phyloP scores from a whole-genome alignment of 2,113 vertebrate species.

The Aix galericulata region DNA sequence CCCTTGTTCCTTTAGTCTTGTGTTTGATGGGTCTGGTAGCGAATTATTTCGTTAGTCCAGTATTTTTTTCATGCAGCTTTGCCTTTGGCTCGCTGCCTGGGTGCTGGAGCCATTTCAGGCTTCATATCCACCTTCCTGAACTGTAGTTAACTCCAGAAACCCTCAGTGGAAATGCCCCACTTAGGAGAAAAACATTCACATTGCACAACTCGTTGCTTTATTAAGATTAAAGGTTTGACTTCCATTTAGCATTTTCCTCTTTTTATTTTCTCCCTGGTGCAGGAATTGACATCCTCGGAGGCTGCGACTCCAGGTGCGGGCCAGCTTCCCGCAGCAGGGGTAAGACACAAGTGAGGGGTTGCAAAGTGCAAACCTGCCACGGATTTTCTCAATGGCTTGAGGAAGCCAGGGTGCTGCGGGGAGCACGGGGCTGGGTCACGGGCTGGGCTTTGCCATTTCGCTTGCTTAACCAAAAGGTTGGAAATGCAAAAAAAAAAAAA shows the following conservation, averaged over 20 bases:
- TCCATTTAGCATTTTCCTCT: background rate
- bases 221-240: background rate
- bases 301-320: too few relatives aligned
- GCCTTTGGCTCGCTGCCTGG: fast-evolving
- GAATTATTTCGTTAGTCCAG: background rate
- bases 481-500: background rate
- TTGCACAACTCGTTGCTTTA: background rate
- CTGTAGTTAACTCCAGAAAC: fast-evolving
- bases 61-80: too few relatives aligned
- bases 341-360: too few relatives aligned
- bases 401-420: background rate
- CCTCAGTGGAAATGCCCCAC: background rate
- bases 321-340: too few relatives aligned
- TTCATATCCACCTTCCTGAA: fast-evolving
- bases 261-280: too few relatives aligned
- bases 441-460: fast-evolving
- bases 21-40: background rate
- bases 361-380: background rate
- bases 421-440: background rate
- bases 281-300: background rate
- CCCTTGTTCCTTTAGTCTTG: background rate
- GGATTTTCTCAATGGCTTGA: too few relatives aligned
- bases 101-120: fast-evolving
- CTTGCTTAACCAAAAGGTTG: background rate
- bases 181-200: background rate